Evolutionary conservation across 2,888 invertebrate species (phyloP).

Genomic region (Eurytoma californica): DNA sequence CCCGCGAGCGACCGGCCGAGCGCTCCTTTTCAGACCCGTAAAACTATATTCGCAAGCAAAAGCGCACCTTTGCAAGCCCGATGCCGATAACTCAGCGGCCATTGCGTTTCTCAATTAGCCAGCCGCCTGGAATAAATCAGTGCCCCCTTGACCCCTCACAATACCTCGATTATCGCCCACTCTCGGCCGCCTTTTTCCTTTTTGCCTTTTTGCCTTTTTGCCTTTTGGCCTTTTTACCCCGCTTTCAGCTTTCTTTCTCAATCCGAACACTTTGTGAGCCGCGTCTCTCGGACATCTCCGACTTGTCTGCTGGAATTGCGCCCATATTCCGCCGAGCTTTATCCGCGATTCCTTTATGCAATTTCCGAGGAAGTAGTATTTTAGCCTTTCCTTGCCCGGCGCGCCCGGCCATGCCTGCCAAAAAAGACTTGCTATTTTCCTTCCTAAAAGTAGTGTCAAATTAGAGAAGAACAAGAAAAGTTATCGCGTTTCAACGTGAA

Average conservation of each 20-base stretch:
- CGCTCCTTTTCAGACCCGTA: slow-evolving; percentile 57
- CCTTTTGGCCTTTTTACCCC: slow-evolving; percentile 20
- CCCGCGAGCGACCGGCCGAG: slow-evolving; percentile 43
- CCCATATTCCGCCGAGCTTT: not conserved
- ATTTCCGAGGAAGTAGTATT: not conserved
- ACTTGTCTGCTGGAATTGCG: not conserved
- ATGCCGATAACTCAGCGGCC: slow-evolving; percentile 70
- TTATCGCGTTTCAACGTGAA: too few relatives aligned
- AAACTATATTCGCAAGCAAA: slow-evolving; percentile 64
- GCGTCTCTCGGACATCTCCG: not conserved
- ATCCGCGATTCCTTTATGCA: not conserved
- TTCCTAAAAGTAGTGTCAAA: too few relatives aligned
- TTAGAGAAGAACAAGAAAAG: too few relatives aligned
- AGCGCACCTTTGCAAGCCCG: slow-evolving; percentile 49
- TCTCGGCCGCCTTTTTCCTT: not conserved
- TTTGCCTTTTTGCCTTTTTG: too few relatives aligned
- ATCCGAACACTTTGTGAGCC: not conserved
- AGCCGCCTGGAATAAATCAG: slow-evolving; percentile 73
- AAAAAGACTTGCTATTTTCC: not conserved
- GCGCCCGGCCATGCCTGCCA: not conserved
- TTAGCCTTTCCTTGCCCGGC: too few relatives aligned
- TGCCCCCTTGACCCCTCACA: slow-evolving; percentile 51
- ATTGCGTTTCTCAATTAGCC: slow-evolving; percentile 73
- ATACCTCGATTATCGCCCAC: slow-evolving; percentile 28
- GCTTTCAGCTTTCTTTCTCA: slow-evolving; percentile 17